These are phyloP conservation scores for Steinernema khuongi DNA, from an alignment of 1,140 invertebrate genomes.

Conservation along the genomic window DNA sequence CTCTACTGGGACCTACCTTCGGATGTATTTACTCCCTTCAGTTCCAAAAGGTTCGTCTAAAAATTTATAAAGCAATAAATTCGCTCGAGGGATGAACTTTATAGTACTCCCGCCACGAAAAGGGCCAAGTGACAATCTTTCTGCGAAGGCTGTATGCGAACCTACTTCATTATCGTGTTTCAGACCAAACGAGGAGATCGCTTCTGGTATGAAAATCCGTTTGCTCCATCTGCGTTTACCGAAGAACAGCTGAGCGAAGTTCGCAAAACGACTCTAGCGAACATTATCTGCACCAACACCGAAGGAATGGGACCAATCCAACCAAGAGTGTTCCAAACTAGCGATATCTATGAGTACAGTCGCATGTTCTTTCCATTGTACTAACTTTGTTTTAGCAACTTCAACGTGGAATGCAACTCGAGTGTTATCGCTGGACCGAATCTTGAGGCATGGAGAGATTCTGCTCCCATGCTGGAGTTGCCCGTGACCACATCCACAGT, in stretches of 20 bases:
- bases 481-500: slow-evolving; percentile 38
- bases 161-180: neutral
- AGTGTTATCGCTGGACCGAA: slow-evolving; percentile 20
- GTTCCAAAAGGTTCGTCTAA: slow-evolving; percentile 64
- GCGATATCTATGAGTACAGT: neutral
- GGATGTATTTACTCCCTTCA: slow-evolving; percentile 77
- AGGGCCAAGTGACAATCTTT: neutral
- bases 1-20: slow-evolving; percentile 74
- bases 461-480: slow-evolving; percentile 28
- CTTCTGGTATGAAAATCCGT: slow-evolving; percentile 59
- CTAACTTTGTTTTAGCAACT: slow-evolving; percentile 29
- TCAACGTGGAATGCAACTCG: slow-evolving; percentile 37
- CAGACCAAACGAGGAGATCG: slow-evolving; percentile 54
- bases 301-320: slow-evolving; percentile 5
- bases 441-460: slow-evolving; percentile 35
- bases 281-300: neutral
- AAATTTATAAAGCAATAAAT: no score
- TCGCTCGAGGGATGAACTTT: no score
- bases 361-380: neutral
- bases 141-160: neutral
- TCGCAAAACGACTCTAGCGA: neutral
- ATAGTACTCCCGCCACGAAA: no score
- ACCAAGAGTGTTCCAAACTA: neutral
- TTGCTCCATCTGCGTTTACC: slow-evolving; percentile 65
- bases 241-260: slow-evolving; percentile 69